Evolutionary conservation across 2,113 vertebrate species (phyloP).

Genomic region (Oreochromis niloticus): DNA sequence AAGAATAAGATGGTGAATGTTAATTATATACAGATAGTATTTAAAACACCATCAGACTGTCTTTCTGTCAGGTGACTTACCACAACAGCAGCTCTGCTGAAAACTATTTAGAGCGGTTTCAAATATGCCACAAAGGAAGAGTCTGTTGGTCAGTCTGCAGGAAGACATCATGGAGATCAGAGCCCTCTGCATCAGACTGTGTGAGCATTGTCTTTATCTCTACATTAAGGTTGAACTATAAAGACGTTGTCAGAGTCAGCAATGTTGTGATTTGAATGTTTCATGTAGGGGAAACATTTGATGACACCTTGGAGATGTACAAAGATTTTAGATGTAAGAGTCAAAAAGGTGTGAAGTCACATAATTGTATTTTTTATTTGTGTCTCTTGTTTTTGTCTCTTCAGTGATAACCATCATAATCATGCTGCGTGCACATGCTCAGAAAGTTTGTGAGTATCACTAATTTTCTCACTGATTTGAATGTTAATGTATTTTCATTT

Average conservation of each 20-base stretch:
- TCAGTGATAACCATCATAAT: background rate
- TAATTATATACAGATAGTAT: background rate
- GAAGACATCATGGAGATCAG: background rate
- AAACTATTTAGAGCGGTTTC: background rate
- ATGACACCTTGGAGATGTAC: background rate
- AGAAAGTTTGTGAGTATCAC: background rate
- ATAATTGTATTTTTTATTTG: background rate
- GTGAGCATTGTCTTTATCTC: background rate
- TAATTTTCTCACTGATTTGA: background rate
- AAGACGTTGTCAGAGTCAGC: background rate
- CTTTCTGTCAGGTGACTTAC: background rate
- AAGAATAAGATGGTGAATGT: accelerated
- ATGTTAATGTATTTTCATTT: background rate
- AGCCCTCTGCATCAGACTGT: background rate
- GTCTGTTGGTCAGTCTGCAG: background rate
- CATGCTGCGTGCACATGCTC: background rate
- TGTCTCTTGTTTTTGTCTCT: accelerated
- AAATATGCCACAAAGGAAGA: background rate
- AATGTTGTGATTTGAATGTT: background rate
- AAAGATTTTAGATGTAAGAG: background rate
- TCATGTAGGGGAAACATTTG: background rate
- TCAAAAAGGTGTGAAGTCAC: background rate
- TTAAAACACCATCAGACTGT: accelerated
- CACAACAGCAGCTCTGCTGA: background rate
- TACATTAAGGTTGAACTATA: background rate